These are phyloP conservation scores for Xestia c-nigrum DNA, from an alignment of 2,888 invertebrate species.

Conservation along the genomic window DNA sequence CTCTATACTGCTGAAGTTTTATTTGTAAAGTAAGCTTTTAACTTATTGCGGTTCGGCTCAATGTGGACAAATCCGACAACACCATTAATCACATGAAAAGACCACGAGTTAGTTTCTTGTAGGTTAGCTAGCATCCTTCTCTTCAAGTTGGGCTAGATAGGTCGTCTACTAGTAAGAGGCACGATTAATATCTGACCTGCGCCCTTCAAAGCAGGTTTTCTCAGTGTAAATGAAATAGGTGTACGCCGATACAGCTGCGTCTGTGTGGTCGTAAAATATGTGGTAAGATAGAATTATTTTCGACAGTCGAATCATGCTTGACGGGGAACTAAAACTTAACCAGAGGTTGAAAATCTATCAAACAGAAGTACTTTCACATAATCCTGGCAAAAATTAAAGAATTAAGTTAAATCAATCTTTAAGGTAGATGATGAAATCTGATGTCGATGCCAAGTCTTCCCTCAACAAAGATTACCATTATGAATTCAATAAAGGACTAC, in stretches of 20 bases:
- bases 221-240: constrained; percentile 22
- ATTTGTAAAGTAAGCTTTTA: not conserved
- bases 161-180: constrained; percentile 4
- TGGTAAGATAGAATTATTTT: not conserved
- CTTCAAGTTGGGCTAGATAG: constrained; percentile 2
- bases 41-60: not conserved
- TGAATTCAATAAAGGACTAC: not conserved
- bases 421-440: not conserved
- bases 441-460: not conserved
- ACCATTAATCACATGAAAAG: constrained; percentile 6
- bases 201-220: constrained; percentile 42
- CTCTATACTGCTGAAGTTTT: not conserved
- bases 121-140: constrained; percentile 5
- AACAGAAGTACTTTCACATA: not conserved
- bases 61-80: not conserved
- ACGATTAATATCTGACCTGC: constrained; percentile 31
- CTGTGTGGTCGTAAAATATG: constrained; percentile 7
- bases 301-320: not conserved
- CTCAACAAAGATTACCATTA: not conserved
- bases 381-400: not conserved
- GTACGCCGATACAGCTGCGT: not conserved
- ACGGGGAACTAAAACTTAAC: not conserved
- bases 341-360: not conserved
- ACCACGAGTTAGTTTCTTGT: not conserved
- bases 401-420: not conserved